Evolutionary conservation across 1,140 invertebrate genomes (phyloP), one percentile per base, ranked within the genome.

Genomic region (Aphelinus certus): DNA sequence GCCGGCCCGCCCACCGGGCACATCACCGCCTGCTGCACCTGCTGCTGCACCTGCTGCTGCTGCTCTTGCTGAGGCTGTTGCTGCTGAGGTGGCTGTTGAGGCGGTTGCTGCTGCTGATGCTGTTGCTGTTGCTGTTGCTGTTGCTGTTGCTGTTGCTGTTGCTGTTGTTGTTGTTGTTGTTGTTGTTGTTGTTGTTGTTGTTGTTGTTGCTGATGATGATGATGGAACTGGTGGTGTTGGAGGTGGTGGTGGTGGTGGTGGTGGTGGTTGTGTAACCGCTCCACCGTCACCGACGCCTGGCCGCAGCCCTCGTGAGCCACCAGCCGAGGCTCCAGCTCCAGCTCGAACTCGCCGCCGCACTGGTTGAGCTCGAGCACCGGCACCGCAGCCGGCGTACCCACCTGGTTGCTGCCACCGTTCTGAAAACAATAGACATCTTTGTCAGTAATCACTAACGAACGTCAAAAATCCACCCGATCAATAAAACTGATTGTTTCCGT

Each of bases 231-330:
- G 89, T 90, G 6, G 91, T 92, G 79, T 91, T 7, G 89, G 89
- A 9, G 91, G 91, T 1, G 91, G 91, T 1, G 91, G 90, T 9
- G 89, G 91, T 71, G 91, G 92, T 76, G 63, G 56, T 66, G 66
- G 57, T 61, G 67, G 76, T 71, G 75, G 80, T 81, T 88, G 71
- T 88, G 86, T 51, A 92, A 90, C 55, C 91, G 90, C 85, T 95
- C 94, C 64, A 95, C 93, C 1, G 94, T 94, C 75, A 95, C 95
- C 1, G 92, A 47, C 55, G 60, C 43, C 53, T 46, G 70, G 1
- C 53, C 53, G 56, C 3, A 3, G 3, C 62, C 42, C 1, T 58
- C 53, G 42, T 62, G 26, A 2, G 48, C 7, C 1, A 55, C 2
- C 9, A 45, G 26, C 42, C 48, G 47, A 3, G 53, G 61, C 60